Evolutionary conservation across 2,888 invertebrate species (phyloP), one percentile per base, ranked within the genome.

Genomic region (Crossocerus cetratus): DNA sequence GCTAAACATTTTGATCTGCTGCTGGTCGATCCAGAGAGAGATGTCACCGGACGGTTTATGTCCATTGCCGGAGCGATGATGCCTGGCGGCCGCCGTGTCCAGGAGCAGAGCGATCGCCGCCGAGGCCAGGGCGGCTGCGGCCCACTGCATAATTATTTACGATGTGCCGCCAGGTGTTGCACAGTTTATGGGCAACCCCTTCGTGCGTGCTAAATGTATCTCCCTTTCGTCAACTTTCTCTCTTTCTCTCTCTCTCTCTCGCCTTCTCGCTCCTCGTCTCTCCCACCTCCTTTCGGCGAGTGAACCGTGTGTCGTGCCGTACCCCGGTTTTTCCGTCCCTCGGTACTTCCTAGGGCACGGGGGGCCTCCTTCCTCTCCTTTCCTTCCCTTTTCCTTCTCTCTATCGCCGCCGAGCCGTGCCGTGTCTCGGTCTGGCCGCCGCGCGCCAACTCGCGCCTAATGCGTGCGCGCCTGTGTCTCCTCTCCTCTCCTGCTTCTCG

Each of bases 1-100:
- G 90, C 96, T 96, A 86, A 97, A 95, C 94, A 96, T 95, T 91
- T 96, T 95, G 65, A 97, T 95, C 92, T 97, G 97, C 83, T 96
- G 95, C 88, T 96, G 96, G 90, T 97, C 96, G 86, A 97, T 97
- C 97, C 97, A 97, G 72, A 97, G 91, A 65, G 96, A 95, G 77
- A 96, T 92, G 90, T 96, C 96, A 71, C 91, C 92, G 83, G 90
- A 78, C 67, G 89, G 89, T 78, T 88, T 89, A 73, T 88, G 86
- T 45, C 84, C 86, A 78, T 84, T 86, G 65, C 87, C 85, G 55
- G 84, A 83, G 63, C 87, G 87, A 82, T 87, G 86, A 76, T 86
- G 87, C 64, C 87, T 86, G 62, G 87, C 87, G 74, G 82, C 80
- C 59, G 83, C 82, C 70, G 75, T 74, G 60, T 81, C 83, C 82